Evolutionary conservation across 2,797 vertebrate genomes (phyloP), one percentile per base, ranked within the genome.

Genomic region (Sebastes cheni): DNA sequence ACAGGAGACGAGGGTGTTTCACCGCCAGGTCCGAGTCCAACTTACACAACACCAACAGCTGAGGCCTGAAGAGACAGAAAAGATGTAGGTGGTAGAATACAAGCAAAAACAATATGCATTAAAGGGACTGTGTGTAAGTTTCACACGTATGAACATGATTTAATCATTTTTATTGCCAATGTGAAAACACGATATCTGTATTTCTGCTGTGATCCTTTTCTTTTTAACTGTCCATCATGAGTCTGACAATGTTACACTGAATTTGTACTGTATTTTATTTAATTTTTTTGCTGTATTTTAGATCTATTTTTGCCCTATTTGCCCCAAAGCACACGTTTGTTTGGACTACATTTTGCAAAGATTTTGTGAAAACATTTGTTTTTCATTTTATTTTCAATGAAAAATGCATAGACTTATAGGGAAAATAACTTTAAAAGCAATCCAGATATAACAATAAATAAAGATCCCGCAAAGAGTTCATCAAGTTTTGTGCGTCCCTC

Each of bases 1-100:
- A 97, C 71, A 99, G 96, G 68, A 99, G 90, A 29, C 96, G 95
- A 3, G 97, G 97, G 61, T 99, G 97, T 86, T 97, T 98, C 75
- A 98, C 97, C 0, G 70, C 27, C 83, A 98, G 94, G 18, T 97
- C 93, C 0, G 89, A 67, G 69, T 98, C 95, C 94, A 99, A 87
- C 85, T 96, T 98, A 87, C 98, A 93, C 85, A 99, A 79, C 72
- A 99, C 98, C 89, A 99, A 80, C 78, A 99, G 84, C 84, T 99
- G 98, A 34, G 98, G 98, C 86, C 98, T 99, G 89, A 54, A 25
- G 23, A 61, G 5, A 25, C 6, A 66, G 2, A 67, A 3, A 67
- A n/a, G 8, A 10, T 16, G 2, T n/a, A 18, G 39, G 5, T 29
- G 1, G 3, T 2, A 27, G 20, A 29, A 12, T 22, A 42, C n/a